These are phyloP conservation scores for Chelonia mydas DNA, from an alignment of 2,797 vertebrate genomes.

Conservation along the genomic window DNA sequence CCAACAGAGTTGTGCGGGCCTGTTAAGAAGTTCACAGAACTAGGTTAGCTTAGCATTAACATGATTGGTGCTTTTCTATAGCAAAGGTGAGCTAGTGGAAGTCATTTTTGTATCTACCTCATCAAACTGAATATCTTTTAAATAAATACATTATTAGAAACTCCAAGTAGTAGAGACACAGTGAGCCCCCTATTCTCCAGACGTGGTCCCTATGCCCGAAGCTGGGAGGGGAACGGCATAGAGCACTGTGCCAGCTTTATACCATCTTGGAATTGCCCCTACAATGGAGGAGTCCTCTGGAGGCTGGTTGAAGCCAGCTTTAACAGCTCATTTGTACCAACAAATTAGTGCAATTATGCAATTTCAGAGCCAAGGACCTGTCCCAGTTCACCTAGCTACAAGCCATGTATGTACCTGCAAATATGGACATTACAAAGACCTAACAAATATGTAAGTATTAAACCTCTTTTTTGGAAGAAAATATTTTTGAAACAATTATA, in stretches of 20 bases:
- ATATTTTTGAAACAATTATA: neutral
- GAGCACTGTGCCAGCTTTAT: neutral
- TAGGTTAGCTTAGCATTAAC: neutral
- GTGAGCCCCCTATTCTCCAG: neutral
- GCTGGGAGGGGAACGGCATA: neutral
- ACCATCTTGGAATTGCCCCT: neutral
- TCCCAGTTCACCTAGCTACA: neutral
- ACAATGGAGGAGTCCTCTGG: neutral
- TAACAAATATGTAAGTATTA: neutral
- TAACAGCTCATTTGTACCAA: neutral
- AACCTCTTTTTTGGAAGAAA: neutral
- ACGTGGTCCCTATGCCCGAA: neutral
- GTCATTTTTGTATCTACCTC: neutral
- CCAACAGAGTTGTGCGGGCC: fast-evolving
- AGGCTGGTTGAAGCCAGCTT: neutral
- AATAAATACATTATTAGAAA: neutral
- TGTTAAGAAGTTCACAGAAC: neutral
- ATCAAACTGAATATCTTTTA: neutral
- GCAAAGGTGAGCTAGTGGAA: neutral
- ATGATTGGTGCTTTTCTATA: neutral
- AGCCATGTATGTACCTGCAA: neutral
- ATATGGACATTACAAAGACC: neutral
- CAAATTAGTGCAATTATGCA: neutral
- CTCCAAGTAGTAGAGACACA: neutral
- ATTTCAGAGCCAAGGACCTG: neutral